Percentiles rank a stretch among this genome's conserved stretches.
Evolutionary conservation across 2,113 vertebrate genomes (phyloP).

Genomic region (Neotoma lepida): DNA sequence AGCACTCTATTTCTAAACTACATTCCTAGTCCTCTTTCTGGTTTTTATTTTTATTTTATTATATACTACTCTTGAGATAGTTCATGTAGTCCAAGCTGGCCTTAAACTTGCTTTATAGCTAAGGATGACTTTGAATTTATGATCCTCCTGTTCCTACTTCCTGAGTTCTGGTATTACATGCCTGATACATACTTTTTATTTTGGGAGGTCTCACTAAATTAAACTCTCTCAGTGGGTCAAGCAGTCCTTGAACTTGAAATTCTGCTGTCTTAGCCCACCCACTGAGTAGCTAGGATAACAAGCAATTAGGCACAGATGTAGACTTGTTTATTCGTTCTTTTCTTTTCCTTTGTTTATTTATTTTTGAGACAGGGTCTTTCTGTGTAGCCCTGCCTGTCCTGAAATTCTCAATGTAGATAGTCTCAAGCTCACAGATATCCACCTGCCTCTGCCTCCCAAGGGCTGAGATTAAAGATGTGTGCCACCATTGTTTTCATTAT

Average conservation of each 20-base stretch:
- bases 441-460: not conserved
- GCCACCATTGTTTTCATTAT: slow-evolving; percentile 37
- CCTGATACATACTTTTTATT: not conserved
- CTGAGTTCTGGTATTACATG: not conserved
- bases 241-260: not conserved
- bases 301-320: not conserved
- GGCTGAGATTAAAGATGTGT: not conserved
- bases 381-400: not conserved
- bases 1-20: not conserved
- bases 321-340: not conserved
- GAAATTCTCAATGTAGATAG: not conserved
- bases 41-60: not conserved
- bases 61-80: not conserved
- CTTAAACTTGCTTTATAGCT: not conserved
- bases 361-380: not conserved
- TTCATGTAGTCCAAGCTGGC: not conserved
- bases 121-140: not conserved
- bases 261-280: not conserved
- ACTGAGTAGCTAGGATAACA: not conserved
- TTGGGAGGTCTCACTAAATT: not conserved
- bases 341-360: not conserved
- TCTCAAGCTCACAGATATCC: not conserved
- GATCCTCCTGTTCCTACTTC: not conserved
- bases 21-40: not conserved
- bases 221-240: not conserved